Conservation (phyloP, 2,113 vertebrate genomes). For the Chauna torquata region DNA sequence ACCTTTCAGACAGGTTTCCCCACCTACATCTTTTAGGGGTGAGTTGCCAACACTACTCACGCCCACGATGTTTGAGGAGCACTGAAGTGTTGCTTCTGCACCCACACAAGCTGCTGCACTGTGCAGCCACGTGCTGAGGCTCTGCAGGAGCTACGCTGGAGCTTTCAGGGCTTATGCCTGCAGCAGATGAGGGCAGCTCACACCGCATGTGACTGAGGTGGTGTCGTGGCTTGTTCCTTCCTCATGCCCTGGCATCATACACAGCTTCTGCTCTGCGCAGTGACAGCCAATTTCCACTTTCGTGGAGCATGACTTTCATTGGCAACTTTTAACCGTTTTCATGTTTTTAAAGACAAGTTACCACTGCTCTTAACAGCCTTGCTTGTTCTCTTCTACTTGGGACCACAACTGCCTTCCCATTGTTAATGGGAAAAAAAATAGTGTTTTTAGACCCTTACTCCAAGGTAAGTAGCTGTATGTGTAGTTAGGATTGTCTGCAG, state of each 20-base stretch:
- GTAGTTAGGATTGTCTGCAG: accelerated
- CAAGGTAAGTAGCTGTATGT: neutral
- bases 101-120: neutral
- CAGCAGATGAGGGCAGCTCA: neutral
- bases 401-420: neutral
- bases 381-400: neutral
- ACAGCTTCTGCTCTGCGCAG: neutral
- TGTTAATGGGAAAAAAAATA: neutral
- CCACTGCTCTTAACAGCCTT: neutral
- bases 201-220: accelerated
- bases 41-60: accelerated
- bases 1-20: neutral
- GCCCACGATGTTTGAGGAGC: neutral
- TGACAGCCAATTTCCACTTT: neutral
- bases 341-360: neutral
- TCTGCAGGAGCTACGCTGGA: accelerated
- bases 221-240: neutral
- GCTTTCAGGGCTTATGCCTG: neutral
- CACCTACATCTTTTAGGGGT: accelerated
- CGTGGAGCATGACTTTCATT: neutral
- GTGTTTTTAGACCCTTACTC: neutral
- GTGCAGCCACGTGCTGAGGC: neutral
- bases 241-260: accelerated
- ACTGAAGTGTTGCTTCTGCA: neutral
- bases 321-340: neutral